Evolutionary conservation across 23 tunicate genomes (phyloP), one percentile per base, ranked within the genome.

Genomic region (Corella eumyota): DNA sequence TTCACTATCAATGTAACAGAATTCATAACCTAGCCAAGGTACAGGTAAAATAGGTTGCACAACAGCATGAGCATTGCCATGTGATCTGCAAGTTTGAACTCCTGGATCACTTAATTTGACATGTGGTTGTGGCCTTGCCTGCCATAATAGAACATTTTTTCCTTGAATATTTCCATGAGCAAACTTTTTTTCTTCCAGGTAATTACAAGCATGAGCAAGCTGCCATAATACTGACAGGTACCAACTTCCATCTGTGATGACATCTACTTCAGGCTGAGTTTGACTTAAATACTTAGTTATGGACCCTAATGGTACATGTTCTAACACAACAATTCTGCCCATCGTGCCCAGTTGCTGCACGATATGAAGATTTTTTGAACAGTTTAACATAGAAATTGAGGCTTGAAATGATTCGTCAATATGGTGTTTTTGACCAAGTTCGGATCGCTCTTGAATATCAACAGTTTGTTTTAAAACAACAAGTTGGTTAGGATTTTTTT

Each of bases 1-100:
- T 7, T 32, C 30, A 2, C 30, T 23, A 1, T 66, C 73, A 2
- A 66, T n/a, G 6, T 25, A 2, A 57, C 96, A 78, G 62, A 78
- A 88, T 62, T 88, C 96, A 50, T 55, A 73, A 1, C 81, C 96
- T 13, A 88, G 58, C 96, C 96, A 88, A 1, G 96, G 96, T n/a
- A 81, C 72, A 24, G 65, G 62, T 17, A 88, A 60, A 26, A 68
- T 31, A 2, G 96, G 83, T 52, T 88, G 77, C 3, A 35, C 34
- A 28, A 75, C 30, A 13, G 20, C 20, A 19, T 46, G 33, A 26
- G 31, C 36, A 25, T 11, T 21, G 6, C 30, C 29, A 13, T 1
- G 4, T 21, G 45, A 9, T 5, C 7, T 31, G 23, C 74, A 56
- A 0, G 83, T 88, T 0, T 67, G 50, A 2, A 79, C 81, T 6